A percentile compares a stretch with the other conserved stretches of the same genome.
Evolutionary conservation across 1,140 invertebrate species (phyloP).

Genomic region (Drosophila nigromelanica): DNA sequence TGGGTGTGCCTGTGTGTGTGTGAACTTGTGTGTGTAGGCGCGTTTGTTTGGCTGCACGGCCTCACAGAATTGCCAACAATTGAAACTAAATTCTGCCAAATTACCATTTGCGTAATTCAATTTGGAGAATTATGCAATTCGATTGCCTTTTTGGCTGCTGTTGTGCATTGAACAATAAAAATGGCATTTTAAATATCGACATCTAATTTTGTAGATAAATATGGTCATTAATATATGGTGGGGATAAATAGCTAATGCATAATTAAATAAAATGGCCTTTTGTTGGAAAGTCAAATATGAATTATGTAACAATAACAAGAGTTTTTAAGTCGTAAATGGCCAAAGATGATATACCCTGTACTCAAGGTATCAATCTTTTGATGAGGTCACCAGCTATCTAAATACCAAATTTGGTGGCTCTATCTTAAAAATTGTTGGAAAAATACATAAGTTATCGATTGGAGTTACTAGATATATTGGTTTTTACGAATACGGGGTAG

Average conservation of each 20-base stretch:
- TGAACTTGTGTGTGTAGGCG: background rate
- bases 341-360: no score
- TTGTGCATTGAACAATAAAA: conserved; percentile 36
- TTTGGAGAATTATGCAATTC: conserved; percentile 48
- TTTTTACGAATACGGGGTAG: no score
- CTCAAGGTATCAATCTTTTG: no score
- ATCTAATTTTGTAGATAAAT: background rate
- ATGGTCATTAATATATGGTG: background rate
- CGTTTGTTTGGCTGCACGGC: background rate
- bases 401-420: no score
- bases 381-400: no score
- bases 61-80: conserved; percentile 7
- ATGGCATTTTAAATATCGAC: conserved; percentile 24
- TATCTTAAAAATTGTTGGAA: no score
- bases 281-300: background rate
- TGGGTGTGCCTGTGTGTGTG: background rate
- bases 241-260: conserved; percentile 17
- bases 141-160: conserved; percentile 5
- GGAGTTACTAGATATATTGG: no score
- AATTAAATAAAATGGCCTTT: conserved; percentile 17
- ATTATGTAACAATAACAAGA: background rate
- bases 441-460: no score
- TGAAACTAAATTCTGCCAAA: conserved; percentile 40
- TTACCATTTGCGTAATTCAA: conserved; percentile 49
- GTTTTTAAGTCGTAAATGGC: no score